Base-by-base conservation (phyloP, 2,797 vertebrate genomes). In the Notoglanidium macrostoma region DNA sequence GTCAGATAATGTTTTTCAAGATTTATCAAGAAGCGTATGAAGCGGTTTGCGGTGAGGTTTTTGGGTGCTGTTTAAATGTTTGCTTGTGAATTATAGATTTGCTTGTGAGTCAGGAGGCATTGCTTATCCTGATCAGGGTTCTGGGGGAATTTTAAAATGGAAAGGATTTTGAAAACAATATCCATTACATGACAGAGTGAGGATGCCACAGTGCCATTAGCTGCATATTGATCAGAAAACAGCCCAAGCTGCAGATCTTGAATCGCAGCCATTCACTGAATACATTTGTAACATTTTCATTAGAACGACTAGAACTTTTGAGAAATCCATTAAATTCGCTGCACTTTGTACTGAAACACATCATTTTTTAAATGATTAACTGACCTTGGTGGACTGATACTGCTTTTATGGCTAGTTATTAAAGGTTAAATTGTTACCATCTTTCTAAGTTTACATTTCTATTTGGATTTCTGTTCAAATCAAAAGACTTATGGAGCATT, bases 91-190 rank as follows among this genome's bases (percentile, higher is more conserved):
- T 54, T 19, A 51, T 57, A 63, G 80, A 10, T 84, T 57, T 21
- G 49, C 35, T 84, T 5, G 61, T 21, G 61, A 51, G n/a, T 80
- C 65, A 51, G 59, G 32, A 82, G 46, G 6, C 59, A 29, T n/a
- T 4, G 35, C 61, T 55, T 46, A 55, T 46, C 73, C 72, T 35
- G 26, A 70, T 46, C 19, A 1, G 49, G 77, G 49, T 59, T 26
- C 11, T 49, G 12, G 70, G 23, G 19, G 57, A 68, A 51, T 70
- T 79, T 87, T 70, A 61, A 79, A 79, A 59, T 84, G 82, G 65
- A 79, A 78, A 57, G 72, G 63, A 49, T 87, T 84, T 84, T 26
- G 67, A 84, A 79, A 87, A 84, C 63, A 76, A 83, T 72, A 70
- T 70, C 82, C 82, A 84, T 84, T 84, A 84, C 74, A 10, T 65